Percentiles rank a stretch among this genome's conserved stretches.
These are phyloP conservation scores for Zoanthus gigantus DNA, from an alignment of 92 coral and sea anemone genomes.

Conservation along the genomic window DNA sequence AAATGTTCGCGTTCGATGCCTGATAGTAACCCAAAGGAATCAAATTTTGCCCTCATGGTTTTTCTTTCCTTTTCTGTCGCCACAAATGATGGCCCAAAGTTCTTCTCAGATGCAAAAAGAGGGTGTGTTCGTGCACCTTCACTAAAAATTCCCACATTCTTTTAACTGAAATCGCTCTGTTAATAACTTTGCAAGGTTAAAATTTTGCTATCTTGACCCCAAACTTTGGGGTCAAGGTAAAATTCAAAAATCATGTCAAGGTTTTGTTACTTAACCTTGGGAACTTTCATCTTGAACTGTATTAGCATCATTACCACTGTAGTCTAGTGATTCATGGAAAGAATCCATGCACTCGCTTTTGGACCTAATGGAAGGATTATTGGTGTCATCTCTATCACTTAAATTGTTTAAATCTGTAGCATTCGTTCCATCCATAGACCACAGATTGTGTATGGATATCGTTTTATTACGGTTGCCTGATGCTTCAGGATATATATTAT, in stretches of 20 bases:
- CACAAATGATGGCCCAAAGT: constrained; percentile 18
- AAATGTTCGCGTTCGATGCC: constrained; percentile 21
- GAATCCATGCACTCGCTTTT: background rate
- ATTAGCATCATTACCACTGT: background rate
- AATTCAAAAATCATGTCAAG: background rate
- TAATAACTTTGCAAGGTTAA: constrained; percentile 39
- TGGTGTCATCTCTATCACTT: background rate
- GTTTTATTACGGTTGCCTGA: constrained; percentile 5
- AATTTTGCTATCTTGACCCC: constrained; percentile 19
- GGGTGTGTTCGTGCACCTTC: constrained; percentile 34
- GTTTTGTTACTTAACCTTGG: constrained; percentile 7
- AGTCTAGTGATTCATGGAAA: too few species aligned
- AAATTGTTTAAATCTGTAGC: background rate
- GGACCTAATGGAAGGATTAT: background rate
- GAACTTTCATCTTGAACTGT: background rate
- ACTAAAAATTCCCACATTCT: constrained; percentile 46
- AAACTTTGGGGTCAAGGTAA: background rate
- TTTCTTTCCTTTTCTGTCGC: constrained; percentile 9
- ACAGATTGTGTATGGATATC: constrained; percentile 10
- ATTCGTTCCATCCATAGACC: background rate
- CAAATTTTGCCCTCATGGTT: constrained; percentile 28
- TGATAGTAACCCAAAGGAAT: constrained; percentile 34
- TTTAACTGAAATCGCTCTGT: constrained; percentile 32
- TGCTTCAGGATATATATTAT: background rate
- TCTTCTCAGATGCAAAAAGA: constrained; percentile 36